Base-by-base conservation (phyloP, 2,888 invertebrate species). In the Coelinius sp. region DNA sequence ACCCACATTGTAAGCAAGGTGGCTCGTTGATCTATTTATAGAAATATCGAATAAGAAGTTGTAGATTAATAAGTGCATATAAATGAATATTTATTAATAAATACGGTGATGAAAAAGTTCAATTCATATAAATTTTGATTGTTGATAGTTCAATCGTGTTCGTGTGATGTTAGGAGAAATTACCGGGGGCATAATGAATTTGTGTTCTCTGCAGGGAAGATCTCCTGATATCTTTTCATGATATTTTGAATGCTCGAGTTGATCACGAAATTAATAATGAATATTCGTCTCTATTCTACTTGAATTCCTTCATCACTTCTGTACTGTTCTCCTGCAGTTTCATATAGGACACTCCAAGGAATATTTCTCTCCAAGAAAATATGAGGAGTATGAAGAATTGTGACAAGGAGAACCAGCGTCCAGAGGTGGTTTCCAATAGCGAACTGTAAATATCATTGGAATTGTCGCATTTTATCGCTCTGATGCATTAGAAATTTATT, bases 351-450 rank as follows among this genome's bases (percentile, higher is more conserved):
- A 35, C 35, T 35, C 35, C 2, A 35, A 35, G 10, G 10, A 35
- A 10, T 3, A 35, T 35, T 8, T 6, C 10, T 35, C 49, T 49
- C 53, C 53, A 70, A 64, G 64, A 71, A 71, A 68, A 53, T 46
- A n/a, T 73, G 62, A 75, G 71, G 74, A 70, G 77, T 27, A 27
- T 27, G 27, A 17, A n/a, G 14, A n/a, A 77, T 70, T 53, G 71
- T 73, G 73, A 80, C 76, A 82, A 84, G 79, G 83, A 83, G 74
- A 82, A 82, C 72, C 77, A 77, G 67, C 77, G 73, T 65, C 80
- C 80, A 73, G 76, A 70, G 77, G 80, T 56, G 24, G 14, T 41
- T 22, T 38, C 46, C 12, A 31, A 46, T 65, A 41, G 52, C 63
- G 20, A 38, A 25, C 31, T 52, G 71, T 71, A 71, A 71, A 67